Base-by-base conservation (phyloP, 2,888 invertebrate species). In the Folsomia manolachei region DNA sequence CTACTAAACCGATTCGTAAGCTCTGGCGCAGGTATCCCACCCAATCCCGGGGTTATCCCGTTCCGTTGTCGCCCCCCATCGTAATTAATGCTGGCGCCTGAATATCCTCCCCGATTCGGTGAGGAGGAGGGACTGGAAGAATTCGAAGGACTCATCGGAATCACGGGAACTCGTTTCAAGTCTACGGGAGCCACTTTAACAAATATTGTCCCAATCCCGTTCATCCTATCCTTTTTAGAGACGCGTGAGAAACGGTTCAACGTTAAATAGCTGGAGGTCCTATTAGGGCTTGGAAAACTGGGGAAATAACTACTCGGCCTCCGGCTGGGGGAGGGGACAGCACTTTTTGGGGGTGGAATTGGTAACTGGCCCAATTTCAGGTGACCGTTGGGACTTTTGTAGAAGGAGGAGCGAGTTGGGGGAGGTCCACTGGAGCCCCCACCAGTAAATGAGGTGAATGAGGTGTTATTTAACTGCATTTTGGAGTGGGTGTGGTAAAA, bases 121-220 rank as follows among this genome's bases (percentile, higher is more conserved):
- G n/a, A n/a, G n/a, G n/a, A n/a, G n/a, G 18, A 52, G 11, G 11
- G 18, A 14, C 52, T 52, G 11, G 18, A 24, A 56, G 52, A 65
- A 39, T 24, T 26, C 9, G 27, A 21, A 14, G 56, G 67, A 18
- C 21, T 73, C 1, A 27, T 21, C 11, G 66, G 65, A 18, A 19
- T 63, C 23, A 63, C 27, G 1, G 70, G 63, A 19, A 66, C 68
- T 11, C 72, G 64, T 52, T 71, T 68, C 26, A 68, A 70, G 27
- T 77, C 77, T 11, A 77, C 72, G 1, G 78, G 75, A 14, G 77
- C 77, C 21, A 79, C 64, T n/a, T 73, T 73, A 24, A 79, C 72
- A 62, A 71, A 79, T 18, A 73, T 73, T 7, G 73, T 74, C 62
- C 78, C 78, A 61, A 70, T 65, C 9, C 72, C 66, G 52, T 27